Evolutionary conservation across 2,797 vertebrate species (phyloP).

Genomic region (Hyperoplus immaculatus): DNA sequence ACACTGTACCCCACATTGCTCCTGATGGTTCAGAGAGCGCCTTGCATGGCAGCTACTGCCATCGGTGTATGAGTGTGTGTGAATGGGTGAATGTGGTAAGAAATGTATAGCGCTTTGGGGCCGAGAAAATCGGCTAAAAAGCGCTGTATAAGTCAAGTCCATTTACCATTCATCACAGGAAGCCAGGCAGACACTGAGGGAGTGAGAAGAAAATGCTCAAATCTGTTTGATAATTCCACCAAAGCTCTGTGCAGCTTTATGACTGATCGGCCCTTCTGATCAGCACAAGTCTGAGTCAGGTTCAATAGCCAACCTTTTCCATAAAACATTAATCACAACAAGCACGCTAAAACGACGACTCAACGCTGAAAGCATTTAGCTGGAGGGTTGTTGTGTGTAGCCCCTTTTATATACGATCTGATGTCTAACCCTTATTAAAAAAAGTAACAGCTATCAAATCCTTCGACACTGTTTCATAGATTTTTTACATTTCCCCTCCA

Average conservation of each 20-base stretch:
- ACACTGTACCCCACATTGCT: too few species aligned
- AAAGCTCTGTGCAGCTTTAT: background rate
- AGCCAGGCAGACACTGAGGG: background rate
- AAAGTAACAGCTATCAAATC: constrained; percentile 33
- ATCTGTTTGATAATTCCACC: constrained; percentile 1
- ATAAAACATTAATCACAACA: constrained; percentile 46
- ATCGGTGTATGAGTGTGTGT: too few species aligned
- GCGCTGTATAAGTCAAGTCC: too few species aligned
- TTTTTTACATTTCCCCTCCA: constrained; percentile 18
- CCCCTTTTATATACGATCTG: too few species aligned
- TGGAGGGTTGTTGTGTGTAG: constrained; percentile 1
- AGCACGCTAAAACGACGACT: background rate
- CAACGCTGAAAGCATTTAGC: constrained; percentile 25
- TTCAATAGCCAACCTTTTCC: constrained; percentile 9
- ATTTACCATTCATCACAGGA: constrained; percentile 2
- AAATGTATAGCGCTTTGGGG: too few species aligned
- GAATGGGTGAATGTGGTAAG: too few species aligned
- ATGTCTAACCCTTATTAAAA: constrained; percentile 13
- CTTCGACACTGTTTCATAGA: constrained; percentile 57
- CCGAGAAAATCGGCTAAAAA: too few species aligned
- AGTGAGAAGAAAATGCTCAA: background rate
- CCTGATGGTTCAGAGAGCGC: too few species aligned
- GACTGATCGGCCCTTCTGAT: constrained; percentile 26
- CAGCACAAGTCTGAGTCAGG: constrained; percentile 9
- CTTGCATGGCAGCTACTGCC: too few species aligned